Percentiles rank a stretch among this genome's conserved stretches.
These are phyloP conservation scores for Pocillopora grandis DNA, from an alignment of 92 coral and sea anemone species.

Conservation along the genomic window DNA sequence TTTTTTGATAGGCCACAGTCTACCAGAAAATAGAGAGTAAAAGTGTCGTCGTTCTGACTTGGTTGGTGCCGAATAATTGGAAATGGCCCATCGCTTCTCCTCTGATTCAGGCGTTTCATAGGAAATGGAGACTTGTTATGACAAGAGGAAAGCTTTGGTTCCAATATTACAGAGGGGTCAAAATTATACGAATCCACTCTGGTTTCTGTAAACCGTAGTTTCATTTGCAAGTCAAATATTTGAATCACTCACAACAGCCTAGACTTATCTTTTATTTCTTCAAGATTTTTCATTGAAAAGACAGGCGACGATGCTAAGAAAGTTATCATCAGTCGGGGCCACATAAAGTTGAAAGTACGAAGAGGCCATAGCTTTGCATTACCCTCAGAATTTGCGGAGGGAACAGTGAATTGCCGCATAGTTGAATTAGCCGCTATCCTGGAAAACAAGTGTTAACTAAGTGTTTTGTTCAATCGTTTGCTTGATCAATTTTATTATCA, in stretches of 20 bases:
- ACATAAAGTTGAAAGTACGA: background rate
- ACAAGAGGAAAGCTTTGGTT: slow-evolving; percentile 5
- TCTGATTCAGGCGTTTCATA: background rate
- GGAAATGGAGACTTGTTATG: background rate
- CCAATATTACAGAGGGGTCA: slow-evolving; percentile 2
- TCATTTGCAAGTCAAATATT: background rate
- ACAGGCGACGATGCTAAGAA: background rate
- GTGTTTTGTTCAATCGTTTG: too few species aligned
- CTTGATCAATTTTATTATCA: background rate
- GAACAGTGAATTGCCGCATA: background rate
- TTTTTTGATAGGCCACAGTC: background rate
- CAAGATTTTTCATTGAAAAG: background rate
- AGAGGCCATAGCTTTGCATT: background rate
- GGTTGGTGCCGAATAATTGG: slow-evolving; percentile 11
- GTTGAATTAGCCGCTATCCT: slow-evolving; percentile 2
- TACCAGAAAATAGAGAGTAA: background rate
- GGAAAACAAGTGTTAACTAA: background rate
- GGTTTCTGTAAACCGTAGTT: background rate
- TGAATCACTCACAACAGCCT: background rate
- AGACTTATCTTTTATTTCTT: background rate
- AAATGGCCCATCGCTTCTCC: slow-evolving; percentile 15
- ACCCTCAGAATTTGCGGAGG: background rate
- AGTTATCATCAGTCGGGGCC: background rate
- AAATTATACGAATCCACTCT: background rate
- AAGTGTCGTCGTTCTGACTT: background rate